These are phyloP conservation scores for Periphyllus acericola DNA, from an alignment of 2,888 invertebrate genomes.

Conservation along the genomic window DNA sequence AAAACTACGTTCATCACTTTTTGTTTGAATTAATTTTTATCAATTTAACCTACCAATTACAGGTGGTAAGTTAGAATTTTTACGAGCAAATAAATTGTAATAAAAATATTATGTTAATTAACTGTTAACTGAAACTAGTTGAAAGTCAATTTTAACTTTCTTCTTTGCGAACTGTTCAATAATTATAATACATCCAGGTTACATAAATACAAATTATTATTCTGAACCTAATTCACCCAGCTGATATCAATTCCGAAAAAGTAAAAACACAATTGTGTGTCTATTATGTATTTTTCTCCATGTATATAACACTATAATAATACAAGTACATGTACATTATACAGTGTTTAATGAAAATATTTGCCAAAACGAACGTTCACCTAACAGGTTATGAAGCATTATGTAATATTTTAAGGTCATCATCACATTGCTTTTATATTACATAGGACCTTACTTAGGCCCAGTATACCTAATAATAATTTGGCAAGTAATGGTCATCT, in stretches of 20 bases:
- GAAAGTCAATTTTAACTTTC: background rate
- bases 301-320: background rate
- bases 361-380: background rate
- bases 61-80: no score
- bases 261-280: background rate
- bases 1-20: no score
- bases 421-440: background rate
- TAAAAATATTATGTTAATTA: no score
- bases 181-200: background rate
- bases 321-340: background rate
- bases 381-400: background rate
- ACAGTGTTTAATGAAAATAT: background rate
- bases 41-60: no score
- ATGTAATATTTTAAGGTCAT: conserved; percentile 1
- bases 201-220: background rate
- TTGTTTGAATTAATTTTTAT: no score
- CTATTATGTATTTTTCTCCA: background rate
- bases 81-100: no score
- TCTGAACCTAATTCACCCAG: background rate
- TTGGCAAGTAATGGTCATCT: background rate
- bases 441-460: background rate
- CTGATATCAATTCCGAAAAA: background rate
- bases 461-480: background rate
- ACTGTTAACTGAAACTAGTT: no score
- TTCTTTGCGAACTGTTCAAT: background rate